phyloP scores from a whole-genome alignment of 2,113 vertebrate genomes.

The Nothocercus julius region DNA sequence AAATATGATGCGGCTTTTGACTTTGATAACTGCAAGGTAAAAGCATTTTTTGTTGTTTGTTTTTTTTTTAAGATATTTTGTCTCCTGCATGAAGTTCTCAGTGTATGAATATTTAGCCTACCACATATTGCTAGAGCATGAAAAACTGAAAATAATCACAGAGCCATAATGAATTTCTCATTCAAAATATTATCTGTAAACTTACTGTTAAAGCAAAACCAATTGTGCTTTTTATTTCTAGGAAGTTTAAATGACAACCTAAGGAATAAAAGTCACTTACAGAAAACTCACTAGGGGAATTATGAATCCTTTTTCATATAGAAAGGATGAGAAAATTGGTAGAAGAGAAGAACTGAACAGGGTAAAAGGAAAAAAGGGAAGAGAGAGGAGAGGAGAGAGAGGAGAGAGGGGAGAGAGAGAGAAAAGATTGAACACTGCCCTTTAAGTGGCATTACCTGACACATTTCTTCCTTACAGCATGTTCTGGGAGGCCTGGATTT shows the following conservation, averaged over 20 bases:
- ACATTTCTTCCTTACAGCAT: background rate
- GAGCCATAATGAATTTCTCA: background rate
- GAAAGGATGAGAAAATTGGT: background rate
- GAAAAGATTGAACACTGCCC: background rate
- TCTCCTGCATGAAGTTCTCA: background rate
- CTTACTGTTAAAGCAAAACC: background rate
- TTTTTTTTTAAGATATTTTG: background rate
- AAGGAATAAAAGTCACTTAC: background rate
- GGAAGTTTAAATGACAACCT: background rate
- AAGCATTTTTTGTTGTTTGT: background rate
- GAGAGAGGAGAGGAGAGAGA: no score
- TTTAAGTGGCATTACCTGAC: background rate
- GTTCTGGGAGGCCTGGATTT: background rate
- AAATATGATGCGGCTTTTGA: background rate
- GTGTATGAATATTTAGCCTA: background rate
- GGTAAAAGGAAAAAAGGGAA: background rate
- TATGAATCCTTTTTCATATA: background rate
- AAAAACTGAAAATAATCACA: background rate
- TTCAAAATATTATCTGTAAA: background rate
- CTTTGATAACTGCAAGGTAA: background rate
- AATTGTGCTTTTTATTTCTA: background rate
- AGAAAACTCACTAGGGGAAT: background rate
- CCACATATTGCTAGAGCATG: background rate
- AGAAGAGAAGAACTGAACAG: background rate
- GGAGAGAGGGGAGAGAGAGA: background rate